Evolutionary conservation across 2,113 vertebrate genomes (phyloP).

Genomic region (Poicephalus meyeri): DNA sequence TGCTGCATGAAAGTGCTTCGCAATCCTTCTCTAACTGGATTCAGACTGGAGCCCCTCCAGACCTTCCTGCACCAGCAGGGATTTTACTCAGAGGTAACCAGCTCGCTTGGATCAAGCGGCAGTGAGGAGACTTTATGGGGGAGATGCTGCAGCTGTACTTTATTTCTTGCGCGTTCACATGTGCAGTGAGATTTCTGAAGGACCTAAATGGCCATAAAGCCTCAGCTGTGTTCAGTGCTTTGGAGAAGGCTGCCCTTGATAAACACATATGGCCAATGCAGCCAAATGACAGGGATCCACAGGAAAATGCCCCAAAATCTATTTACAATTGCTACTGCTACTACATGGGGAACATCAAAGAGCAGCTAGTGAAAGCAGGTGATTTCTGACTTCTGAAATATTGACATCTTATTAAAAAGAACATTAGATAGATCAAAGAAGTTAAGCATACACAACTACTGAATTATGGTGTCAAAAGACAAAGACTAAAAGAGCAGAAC

Average conservation of each 20-base stretch:
- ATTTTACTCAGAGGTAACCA: neutral
- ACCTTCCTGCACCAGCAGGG: neutral
- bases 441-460: accelerated
- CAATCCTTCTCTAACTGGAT: neutral
- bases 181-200: neutral
- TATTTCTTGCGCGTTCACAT: accelerated
- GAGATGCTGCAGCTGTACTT: neutral
- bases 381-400: neutral
- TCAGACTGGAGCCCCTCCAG: neutral
- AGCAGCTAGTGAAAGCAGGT: neutral
- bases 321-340: accelerated
- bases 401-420: accelerated
- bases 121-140: accelerated
- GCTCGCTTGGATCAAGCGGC: accelerated
- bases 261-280: accelerated
- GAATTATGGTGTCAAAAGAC: accelerated
- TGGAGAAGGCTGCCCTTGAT: neutral
- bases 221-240: accelerated
- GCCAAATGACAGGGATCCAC: accelerated
- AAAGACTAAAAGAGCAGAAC: neutral
- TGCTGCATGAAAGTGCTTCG: neutral
- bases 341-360: neutral
- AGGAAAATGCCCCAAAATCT: neutral
- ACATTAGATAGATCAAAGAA: neutral
- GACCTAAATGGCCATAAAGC: neutral